Base-by-base conservation (phyloP, 2,888 invertebrate genomes). In the Hofmannophila pseudospretella region DNA sequence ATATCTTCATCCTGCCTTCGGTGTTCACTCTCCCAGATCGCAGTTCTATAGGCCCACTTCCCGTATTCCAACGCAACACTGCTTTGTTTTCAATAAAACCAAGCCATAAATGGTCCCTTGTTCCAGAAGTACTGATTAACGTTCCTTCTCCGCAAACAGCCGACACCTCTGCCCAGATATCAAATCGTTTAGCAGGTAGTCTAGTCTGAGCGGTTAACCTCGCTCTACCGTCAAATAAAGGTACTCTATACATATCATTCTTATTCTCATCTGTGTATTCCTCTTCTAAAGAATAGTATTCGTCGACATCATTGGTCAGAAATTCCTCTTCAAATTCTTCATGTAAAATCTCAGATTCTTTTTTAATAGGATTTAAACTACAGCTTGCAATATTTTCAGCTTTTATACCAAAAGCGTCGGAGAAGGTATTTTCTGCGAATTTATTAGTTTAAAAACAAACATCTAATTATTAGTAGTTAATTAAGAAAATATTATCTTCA, bases 151-250 rank as follows among this genome's bases (percentile, higher is more conserved):
- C 75, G 43, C 86, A 85, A 26, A 80, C 79, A 5, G 78, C 64
- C 3, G 84, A 76, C 14, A 86, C 78, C 49, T 86, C 85, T 7
- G 81, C 84, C 81, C 79, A 81, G 49, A 86, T 77, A 52, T 86
- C 85, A 44, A 86, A 86, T 33, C 72, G 68, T 50, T 82, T 80
- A 33, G 80, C 77, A 1, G 85, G 81, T 44, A 85, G 49, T 42
- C 73, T 61, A 13, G 63, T 58, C n/a, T 78, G 71, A 27, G 78
- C 79, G 22, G 64, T 74, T 53, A 85, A 74, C 30, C 68, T 56
- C 20, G 84, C 79, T 19, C 58, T 61, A 4, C 85, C 84, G 41
- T 86, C 85, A 44, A 86, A 85, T 52, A 86, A 54, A 16, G 86
- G 86, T 45, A 69, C 71, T 38, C 74, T 71, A 38, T 77, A 77